Conservation (phyloP, 2,888 invertebrate genomes). For the Diaprepes abbreviatus region DNA sequence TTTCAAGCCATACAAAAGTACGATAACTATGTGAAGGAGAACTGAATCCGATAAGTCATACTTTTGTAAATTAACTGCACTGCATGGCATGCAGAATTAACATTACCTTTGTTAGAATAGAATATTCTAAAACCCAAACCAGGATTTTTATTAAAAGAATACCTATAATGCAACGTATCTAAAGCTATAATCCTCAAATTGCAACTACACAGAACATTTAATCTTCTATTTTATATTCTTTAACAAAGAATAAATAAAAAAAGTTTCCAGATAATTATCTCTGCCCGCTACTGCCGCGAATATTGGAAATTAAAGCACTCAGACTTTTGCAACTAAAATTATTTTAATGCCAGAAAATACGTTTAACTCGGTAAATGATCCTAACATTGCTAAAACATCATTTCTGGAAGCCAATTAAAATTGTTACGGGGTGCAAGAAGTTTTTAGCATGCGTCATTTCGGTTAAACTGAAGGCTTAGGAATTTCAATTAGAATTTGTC, state of each 20-base stretch:
- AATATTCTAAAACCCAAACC: too few relatives aligned
- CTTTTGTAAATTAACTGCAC: too few relatives aligned
- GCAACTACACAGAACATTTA: too few relatives aligned
- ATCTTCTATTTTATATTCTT: too few relatives aligned
- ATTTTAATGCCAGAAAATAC: slow-evolving; percentile 45
- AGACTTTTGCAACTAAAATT: slow-evolving; percentile 40
- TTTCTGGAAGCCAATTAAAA: slow-evolving; percentile 66
- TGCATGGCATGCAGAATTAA: too few relatives aligned
- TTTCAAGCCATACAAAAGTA: too few relatives aligned
- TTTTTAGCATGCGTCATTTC: slow-evolving; percentile 64
- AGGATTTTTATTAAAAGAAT: too few relatives aligned
- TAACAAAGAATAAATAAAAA: neutral
- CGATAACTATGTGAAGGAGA: too few relatives aligned
- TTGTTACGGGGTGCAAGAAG: slow-evolving; percentile 61
- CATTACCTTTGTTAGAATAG: too few relatives aligned
- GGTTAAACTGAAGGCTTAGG: slow-evolving; percentile 64
- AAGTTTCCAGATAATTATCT: slow-evolving; percentile 19
- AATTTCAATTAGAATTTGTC: slow-evolving; percentile 68
- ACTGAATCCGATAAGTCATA: too few relatives aligned
- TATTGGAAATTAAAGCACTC: slow-evolving; percentile 44
- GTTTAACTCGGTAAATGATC: slow-evolving; percentile 47
- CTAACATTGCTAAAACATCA: slow-evolving; percentile 58
- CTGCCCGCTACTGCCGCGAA: slow-evolving; percentile 19
- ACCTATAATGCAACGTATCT: too few relatives aligned
- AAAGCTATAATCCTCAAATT: too few relatives aligned